Conservation (phyloP, 2,113 vertebrate species). For the Proteles cristata region DNA sequence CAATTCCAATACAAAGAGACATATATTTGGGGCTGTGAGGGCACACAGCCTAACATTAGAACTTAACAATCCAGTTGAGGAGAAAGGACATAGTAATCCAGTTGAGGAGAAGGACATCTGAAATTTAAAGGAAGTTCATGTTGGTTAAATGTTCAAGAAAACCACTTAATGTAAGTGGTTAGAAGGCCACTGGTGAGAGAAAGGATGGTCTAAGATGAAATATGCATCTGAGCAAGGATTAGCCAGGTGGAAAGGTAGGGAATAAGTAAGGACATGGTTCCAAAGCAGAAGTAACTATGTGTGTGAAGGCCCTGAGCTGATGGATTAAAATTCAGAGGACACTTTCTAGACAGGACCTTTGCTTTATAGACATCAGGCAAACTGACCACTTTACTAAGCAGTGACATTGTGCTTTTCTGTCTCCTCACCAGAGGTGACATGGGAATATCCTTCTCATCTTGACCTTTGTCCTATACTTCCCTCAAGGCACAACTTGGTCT, state of each 20-base stretch:
- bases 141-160: not conserved
- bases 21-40: not conserved
- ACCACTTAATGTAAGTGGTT: not conserved
- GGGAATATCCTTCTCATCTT: not conserved
- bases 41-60: not conserved
- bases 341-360: not conserved
- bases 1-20: not conserved
- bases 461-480: not conserved
- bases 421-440: not conserved
- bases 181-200: not conserved
- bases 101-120: not conserved
- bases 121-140: not conserved
- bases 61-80: not conserved
- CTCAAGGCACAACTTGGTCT: not conserved
- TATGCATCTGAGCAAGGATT: not conserved
- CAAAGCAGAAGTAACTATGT: not conserved
- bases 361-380: not conserved
- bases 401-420: not conserved
- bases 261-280: not conserved
- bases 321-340: not conserved
- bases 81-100: not conserved
- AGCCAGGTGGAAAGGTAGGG: not conserved
- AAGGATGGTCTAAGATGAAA: not conserved
- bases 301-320: not conserved
- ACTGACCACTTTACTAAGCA: not conserved